Evolutionary conservation across 1,140 invertebrate species (phyloP).

Genomic region (Eulimnadia texana): DNA sequence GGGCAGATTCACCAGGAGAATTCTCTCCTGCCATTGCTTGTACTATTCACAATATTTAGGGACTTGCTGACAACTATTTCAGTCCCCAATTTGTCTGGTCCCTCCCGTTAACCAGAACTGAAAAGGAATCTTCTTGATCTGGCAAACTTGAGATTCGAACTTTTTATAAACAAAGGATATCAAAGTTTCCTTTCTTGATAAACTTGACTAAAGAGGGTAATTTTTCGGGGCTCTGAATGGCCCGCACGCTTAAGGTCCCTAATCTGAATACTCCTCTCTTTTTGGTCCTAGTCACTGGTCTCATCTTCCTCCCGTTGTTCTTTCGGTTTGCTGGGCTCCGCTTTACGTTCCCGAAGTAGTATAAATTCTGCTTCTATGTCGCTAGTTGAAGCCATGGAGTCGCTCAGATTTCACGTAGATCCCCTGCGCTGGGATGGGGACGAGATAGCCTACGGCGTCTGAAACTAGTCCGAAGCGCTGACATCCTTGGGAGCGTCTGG

Average conservation of each 20-base stretch:
- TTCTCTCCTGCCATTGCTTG: neutral
- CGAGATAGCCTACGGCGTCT: too few relatives aligned
- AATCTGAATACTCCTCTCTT: neutral
- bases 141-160: neutral
- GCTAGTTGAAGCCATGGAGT: too few relatives aligned
- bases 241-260: neutral
- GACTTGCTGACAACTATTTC: neutral
- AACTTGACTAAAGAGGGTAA: neutral
- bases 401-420: too few relatives aligned
- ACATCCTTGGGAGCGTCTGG: too few relatives aligned
- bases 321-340: too few relatives aligned
- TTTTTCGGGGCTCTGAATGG: neutral
- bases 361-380: too few relatives aligned
- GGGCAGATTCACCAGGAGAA: neutral
- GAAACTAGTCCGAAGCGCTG: too few relatives aligned
- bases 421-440: too few relatives aligned
- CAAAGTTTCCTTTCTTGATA: neutral
- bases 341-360: too few relatives aligned
- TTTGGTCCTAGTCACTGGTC: too few relatives aligned
- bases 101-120: neutral
- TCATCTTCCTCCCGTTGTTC: too few relatives aligned
- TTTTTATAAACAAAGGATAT: neutral
- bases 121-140: neutral
- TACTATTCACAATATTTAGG: neutral
- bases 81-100: neutral